These are phyloP conservation scores for Rhopalosiphum maidis DNA, from an alignment of 1,140 invertebrate genomes.

Conservation along the genomic window DNA sequence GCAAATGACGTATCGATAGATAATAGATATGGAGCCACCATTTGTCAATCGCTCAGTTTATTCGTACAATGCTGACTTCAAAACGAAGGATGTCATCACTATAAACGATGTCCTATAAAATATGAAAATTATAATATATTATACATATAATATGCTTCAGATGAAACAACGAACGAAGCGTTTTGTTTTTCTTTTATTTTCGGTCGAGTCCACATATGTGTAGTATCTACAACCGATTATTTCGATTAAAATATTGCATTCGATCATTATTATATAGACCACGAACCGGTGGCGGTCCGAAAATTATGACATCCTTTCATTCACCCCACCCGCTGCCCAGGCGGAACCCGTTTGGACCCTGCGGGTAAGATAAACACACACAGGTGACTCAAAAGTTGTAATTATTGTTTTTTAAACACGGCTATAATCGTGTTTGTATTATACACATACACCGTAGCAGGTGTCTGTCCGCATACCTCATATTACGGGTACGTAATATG, in stretches of 20 bases:
- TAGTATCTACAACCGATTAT: not conserved
- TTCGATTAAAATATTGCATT: constrained; percentile 21
- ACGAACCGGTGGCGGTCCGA: constrained; percentile 25
- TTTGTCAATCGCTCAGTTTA: not conserved
- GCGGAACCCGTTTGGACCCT: constrained; percentile 14
- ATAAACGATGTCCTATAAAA: not conserved
- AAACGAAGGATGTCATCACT: not conserved
- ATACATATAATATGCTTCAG: not conserved
- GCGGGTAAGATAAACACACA: constrained; percentile 39
- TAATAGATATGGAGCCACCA: not conserved
- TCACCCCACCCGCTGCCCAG: not conserved
- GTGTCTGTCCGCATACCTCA: constrained; percentile 45
- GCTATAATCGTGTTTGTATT: constrained; percentile 33
- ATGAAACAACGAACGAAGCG: not conserved
- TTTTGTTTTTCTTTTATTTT: not conserved
- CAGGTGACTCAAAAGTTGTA: constrained; percentile 49
- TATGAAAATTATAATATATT: not conserved
- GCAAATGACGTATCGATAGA: not conserved
- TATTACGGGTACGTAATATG: constrained; percentile 28
- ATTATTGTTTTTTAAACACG: constrained; percentile 46
- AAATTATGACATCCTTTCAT: constrained; percentile 41
- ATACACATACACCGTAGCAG: not conserved
- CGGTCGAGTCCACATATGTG: not conserved
- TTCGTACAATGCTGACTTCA: too few species aligned
- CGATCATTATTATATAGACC: not conserved